Evolutionary conservation across 2,888 invertebrate genomes (phyloP).

Genomic region (Aplocera efformata): DNA sequence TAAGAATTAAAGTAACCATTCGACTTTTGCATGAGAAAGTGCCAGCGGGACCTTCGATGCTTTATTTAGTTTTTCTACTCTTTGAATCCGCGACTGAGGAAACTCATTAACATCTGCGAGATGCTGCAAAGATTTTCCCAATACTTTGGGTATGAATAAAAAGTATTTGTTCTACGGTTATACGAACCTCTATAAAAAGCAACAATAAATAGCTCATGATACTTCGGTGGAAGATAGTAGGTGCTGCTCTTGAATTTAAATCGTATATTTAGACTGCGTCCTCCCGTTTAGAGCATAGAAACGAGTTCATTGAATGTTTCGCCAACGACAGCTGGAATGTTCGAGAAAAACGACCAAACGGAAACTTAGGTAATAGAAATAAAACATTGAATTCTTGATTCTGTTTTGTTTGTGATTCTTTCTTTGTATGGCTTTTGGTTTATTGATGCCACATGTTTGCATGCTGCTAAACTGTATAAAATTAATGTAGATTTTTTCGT

Average conservation of each 20-base stretch:
- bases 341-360: conserved; percentile 61
- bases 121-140: conserved; percentile 46
- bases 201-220: conserved; percentile 63
- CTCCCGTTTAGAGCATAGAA: conserved; percentile 70
- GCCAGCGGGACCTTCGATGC: conserved; percentile 66
- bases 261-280: conserved; percentile 68
- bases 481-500: no score
- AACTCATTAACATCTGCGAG: conserved; percentile 67
- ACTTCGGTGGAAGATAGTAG: conserved; percentile 53
- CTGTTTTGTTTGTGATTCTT: conserved; percentile 37
- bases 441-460: conserved; percentile 11
- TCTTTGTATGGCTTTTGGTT: conserved; percentile 19
- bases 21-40: conserved; percentile 80
- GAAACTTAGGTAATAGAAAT: conserved; percentile 63
- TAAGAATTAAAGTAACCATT: conserved; percentile 79
- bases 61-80: conserved; percentile 66
- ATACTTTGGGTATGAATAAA: conserved; percentile 19
- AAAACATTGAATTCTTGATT: conserved; percentile 51
- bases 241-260: conserved; percentile 71
- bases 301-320: conserved; percentile 69
- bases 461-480: neutral
- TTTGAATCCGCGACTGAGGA: conserved; percentile 65
- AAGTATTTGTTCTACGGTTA: conserved; percentile 20
- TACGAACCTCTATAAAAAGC: conserved; percentile 54
- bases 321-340: conserved; percentile 64